Evolutionary conservation across 2,113 vertebrate species (phyloP).

Genomic region (Varanus salvator): DNA sequence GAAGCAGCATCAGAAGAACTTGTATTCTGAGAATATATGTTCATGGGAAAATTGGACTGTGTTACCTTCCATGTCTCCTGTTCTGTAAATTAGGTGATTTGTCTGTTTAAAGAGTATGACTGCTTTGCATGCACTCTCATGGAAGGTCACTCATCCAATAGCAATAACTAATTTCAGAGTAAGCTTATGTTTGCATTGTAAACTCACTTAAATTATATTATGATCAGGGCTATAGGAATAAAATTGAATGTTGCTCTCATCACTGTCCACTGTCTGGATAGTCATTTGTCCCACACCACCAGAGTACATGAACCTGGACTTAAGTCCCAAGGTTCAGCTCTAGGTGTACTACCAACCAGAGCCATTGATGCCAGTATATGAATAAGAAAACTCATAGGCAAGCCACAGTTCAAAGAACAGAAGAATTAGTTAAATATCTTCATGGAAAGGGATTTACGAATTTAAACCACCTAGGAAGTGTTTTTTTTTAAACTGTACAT

Average conservation of each 20-base stretch:
- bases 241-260: too few species aligned
- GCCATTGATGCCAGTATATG: not conserved
- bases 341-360: not conserved
- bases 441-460: not conserved
- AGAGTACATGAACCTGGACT: not conserved
- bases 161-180: too few species aligned
- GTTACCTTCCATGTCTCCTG: not conserved
- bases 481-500: slow-evolving; percentile 24
- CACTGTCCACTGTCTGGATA: too few species aligned
- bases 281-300: too few species aligned
- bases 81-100: too few species aligned
- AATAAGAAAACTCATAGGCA: not conserved
- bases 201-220: too few species aligned
- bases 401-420: slow-evolving; percentile 12
- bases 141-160: not conserved
- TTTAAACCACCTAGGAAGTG: slow-evolving; percentile 13
- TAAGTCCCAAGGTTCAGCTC: not conserved
- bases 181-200: too few species aligned
- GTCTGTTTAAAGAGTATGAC: too few species aligned
- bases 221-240: too few species aligned
- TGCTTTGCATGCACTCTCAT: not conserved
- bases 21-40: too few species aligned
- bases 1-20: too few species aligned
- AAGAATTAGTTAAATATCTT: slow-evolving; percentile 1
- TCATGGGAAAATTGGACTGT: too few species aligned